Evolutionary conservation across 2,797 vertebrate genomes (phyloP), one percentile per base, ranked within the genome.

Genomic region (Paedocypris micromegethes): DNA sequence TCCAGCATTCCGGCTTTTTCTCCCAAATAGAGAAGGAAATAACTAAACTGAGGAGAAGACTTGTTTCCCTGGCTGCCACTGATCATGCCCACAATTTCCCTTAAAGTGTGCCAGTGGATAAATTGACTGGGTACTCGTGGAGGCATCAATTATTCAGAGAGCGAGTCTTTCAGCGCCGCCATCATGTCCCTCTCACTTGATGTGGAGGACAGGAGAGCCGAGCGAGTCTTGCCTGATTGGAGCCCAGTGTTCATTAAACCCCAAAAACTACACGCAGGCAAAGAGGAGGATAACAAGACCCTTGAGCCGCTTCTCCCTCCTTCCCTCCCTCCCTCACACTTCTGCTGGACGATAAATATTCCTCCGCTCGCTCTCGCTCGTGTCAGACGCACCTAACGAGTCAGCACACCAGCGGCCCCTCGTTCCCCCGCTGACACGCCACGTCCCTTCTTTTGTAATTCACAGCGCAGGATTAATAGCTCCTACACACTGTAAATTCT

Each of bases 221-320:
- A 58, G 55, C 48, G 43, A 74, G 82, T 78, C 81, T 80, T 83
- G 84, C 78, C 84, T 85, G 83, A 86, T 84, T 88, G 83, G 83
- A 87, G 84, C 83, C 82, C 77, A 88, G 87, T 82, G 85, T 88
- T 89, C 88, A 88, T 89, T 89, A 89, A 88, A 86, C 58, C 55
- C 81, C 83, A 77, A 84, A 87, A 86, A 85, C 78, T 84, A 85
- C 81, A 84, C 80, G 72, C 78, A 75, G 78, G 81, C 82, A 83
- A 80, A 83, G 82, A 82, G 85, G 83, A 82, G 61, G 74, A 88
- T 89, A 90, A 90, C 88, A 90, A 90, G 89, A 87, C 88, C 88
- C 89, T 78, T 81, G 88, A 87, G 89, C 87, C 82, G 79, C 83
- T 81, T n/a, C n/a, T 23, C 23, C 23, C 23, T 23, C 23, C 72